These are phyloP conservation scores for Nasonia oneida DNA, from an alignment of 2,888 invertebrate species.

Conservation along the genomic window DNA sequence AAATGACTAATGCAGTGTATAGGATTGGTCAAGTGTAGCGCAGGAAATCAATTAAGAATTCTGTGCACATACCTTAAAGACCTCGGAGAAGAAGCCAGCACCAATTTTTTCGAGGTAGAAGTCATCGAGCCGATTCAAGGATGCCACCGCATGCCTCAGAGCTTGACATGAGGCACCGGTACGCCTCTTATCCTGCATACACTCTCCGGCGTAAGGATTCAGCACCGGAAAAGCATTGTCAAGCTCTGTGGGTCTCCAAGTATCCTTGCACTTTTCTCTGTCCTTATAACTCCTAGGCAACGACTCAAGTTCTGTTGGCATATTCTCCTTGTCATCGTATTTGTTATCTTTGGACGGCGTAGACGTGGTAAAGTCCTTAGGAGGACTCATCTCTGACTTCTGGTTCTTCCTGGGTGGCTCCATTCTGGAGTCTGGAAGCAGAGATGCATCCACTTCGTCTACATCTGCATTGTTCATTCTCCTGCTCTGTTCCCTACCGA, in stretches of 20 bases:
- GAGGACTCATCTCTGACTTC: conserved; percentile 26
- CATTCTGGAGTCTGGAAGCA: conserved; percentile 59
- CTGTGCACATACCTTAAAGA: conserved; percentile 91
- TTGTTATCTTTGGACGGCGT: conserved; percentile 67
- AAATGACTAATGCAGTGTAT: conserved; percentile 7
- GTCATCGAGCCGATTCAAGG: conserved; percentile 95
- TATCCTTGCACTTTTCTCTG: conserved; percentile 75
- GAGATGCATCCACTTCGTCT: conserved; percentile 58
- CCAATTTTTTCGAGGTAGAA: conserved; percentile 96
- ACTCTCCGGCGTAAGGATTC: conserved; percentile 65
- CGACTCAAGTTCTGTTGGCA: conserved; percentile 76
- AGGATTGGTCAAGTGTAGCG: conserved; percentile 12
- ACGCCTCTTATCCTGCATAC: conserved; percentile 74
- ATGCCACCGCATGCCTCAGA: conserved; percentile 93
- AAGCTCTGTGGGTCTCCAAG: conserved; percentile 77
- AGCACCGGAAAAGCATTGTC: conserved; percentile 66
- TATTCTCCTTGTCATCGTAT: conserved; percentile 65
- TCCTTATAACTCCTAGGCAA: conserved; percentile 75
- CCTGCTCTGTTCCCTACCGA: conserved; percentile 61
- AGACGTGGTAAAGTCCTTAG: conserved; percentile 65
- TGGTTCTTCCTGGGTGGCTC: conserved; percentile 57
- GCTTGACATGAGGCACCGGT: conserved; percentile 93
- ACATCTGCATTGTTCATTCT: conserved; percentile 48
- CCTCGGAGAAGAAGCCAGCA: conserved; percentile 97
- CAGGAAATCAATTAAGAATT: conserved; percentile 36